A percentile compares a stretch with the other conserved stretches of the same genome.
phyloP scores from a whole-genome alignment of 2,113 vertebrate species.

The Menura novaehollandiae region DNA sequence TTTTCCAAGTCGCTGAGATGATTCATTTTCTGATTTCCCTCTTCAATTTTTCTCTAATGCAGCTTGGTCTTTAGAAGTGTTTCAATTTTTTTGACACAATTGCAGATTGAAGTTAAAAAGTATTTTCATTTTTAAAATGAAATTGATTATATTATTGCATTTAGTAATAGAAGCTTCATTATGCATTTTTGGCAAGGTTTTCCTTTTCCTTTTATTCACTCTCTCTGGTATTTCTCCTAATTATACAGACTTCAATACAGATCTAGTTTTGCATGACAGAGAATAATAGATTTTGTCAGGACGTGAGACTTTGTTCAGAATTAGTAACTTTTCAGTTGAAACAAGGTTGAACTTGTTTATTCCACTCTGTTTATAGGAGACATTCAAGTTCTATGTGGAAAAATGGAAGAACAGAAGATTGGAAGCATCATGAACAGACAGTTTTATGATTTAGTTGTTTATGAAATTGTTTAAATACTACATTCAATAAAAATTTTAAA shows the following conservation, averaged over 20 bases:
- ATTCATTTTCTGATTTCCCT: not conserved
- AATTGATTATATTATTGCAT: slow-evolving; percentile 48
- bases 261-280: slow-evolving; percentile 37
- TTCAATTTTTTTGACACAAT: slow-evolving; percentile 12
- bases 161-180: slow-evolving; percentile 52
- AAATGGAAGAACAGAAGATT: slow-evolving; percentile 67
- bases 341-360: slow-evolving; percentile 15
- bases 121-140: slow-evolving; percentile 39
- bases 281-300: slow-evolving; percentile 29
- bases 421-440: not conserved
- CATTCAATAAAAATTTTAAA: slow-evolving; percentile 33
- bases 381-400: slow-evolving; percentile 80
- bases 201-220: slow-evolving; percentile 37
- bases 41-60: not conserved
- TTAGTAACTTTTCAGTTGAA: slow-evolving; percentile 9
- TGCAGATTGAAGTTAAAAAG: slow-evolving; percentile 35
- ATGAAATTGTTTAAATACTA: slow-evolving; percentile 40
- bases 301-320: not conserved
- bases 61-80: not conserved
- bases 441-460: not conserved
- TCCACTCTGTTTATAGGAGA: slow-evolving; percentile 74
- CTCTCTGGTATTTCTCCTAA: slow-evolving; percentile 43
- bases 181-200: slow-evolving; percentile 49
- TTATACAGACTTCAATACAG: slow-evolving; percentile 40
- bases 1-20: not conserved